Base-by-base conservation (phyloP, 2,888 invertebrate species). In the Crocallis elinguaria region DNA sequence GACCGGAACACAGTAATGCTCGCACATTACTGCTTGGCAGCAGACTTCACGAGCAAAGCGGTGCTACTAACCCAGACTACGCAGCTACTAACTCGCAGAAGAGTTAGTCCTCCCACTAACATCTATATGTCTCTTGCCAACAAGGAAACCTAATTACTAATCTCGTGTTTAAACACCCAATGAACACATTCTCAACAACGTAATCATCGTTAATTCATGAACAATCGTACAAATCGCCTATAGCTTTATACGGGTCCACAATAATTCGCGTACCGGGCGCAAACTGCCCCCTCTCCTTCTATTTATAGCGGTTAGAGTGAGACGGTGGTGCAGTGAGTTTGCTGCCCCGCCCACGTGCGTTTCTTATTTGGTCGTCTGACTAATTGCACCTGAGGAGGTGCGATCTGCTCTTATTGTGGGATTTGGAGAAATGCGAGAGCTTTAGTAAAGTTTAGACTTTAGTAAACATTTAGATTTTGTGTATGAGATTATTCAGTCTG, bases 321-420 rank as follows among this genome's bases (percentile, higher is more conserved):
- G 70, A 71, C 43, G 42, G 51, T 21, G 19, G n/a, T 50, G 53
- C 25, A 29, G 48, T 44, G 49, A 62, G 37, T 55, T 43, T 56
- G 60, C 46, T 44, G 45, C 46, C 49, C 42, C 48, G 61, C 75
- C 65, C 71, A 75, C 71, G 73, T 71, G 52, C 45, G 19, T 14
- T 45, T 69, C 71, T 56, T 66, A 66, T 71, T 64, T 56, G 70
- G 73, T 44, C 49, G 45, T 56, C 52, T 76, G 77, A 77, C 70
- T 77, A 77, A 76, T 74, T 74, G 65, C 66, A 67, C 66, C 62
- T 65, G 63, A 67, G 55, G 64, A 71, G 65, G 63, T 69, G 57
- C 17, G 50, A 62, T 49, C 38, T 41, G 17, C 29, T 25, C 23
- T 43, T 13, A 27, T 36, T 13, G 12, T 32, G 38, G 25, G 33